Evolutionary conservation across 2,797 vertebrate genomes (phyloP).

Genomic region (Gallinago stenura): DNA sequence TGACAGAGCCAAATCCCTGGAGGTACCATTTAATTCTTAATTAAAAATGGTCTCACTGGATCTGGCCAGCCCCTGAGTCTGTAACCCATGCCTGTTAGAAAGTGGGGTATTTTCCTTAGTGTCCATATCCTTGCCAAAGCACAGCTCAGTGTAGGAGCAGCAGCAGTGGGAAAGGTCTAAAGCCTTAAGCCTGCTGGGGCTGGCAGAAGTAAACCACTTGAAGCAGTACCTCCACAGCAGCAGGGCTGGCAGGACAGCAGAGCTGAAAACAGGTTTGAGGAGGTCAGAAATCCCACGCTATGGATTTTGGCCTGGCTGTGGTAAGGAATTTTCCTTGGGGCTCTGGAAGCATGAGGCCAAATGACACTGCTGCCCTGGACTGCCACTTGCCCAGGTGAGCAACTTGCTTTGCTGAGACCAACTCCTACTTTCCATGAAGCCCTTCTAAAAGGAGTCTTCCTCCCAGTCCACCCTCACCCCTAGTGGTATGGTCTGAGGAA

Average conservation of each 20-base stretch:
- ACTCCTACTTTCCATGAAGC: rapidly evolving
- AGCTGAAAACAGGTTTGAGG: not conserved
- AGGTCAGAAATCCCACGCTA: not conserved
- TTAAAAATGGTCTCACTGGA: not conserved
- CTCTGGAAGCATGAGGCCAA: not conserved
- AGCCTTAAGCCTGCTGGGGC: not conserved
- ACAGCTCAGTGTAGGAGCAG: not conserved
- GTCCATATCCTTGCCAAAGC: rapidly evolving
- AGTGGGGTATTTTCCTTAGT: not conserved
- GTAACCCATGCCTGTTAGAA: not conserved
- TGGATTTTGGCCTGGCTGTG: not conserved
- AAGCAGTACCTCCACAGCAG: not conserved
- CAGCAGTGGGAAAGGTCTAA: not conserved
- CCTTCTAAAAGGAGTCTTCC: not conserved
- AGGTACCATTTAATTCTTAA: not conserved
- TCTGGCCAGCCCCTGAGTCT: rapidly evolving
- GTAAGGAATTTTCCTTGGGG: not conserved
- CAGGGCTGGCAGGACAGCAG: rapidly evolving
- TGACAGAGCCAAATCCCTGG: not conserved
- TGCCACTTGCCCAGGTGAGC: rapidly evolving
- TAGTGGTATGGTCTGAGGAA: not conserved
- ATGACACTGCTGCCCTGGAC: not conserved
- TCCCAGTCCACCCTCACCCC: no score
- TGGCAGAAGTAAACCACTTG: not conserved
- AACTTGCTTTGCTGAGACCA: not conserved